Conservation (phyloP, 23 tunicate genomes). For the Ascidia mentula region DNA sequence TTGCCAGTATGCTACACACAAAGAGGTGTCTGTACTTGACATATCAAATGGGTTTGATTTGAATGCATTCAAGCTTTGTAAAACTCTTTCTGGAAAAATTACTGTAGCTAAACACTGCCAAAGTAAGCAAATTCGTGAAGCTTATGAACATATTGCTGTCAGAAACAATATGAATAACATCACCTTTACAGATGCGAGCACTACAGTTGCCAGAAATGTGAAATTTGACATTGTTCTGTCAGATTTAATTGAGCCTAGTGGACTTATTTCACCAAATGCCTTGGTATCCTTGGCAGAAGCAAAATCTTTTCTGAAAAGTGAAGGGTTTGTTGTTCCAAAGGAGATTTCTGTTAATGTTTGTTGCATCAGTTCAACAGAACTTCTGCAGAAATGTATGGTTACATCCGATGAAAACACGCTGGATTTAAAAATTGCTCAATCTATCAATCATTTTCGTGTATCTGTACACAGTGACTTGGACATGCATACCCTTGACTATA, state of each 20-base stretch:
- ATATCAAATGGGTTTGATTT: slow-evolving; percentile 50
- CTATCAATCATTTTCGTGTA: slow-evolving; percentile 50
- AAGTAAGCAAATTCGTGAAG: background rate
- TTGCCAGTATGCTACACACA: background rate
- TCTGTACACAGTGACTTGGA: slow-evolving; percentile 60
- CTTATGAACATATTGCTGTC: background rate
- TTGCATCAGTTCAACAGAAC: slow-evolving; percentile 43
- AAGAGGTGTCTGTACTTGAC: background rate
- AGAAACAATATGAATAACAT: background rate
- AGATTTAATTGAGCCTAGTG: slow-evolving; percentile 64
- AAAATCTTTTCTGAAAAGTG: slow-evolving; percentile 11
- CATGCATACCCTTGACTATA: slow-evolving; percentile 8
- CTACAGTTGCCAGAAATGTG: background rate
- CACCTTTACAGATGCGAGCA: background rate
- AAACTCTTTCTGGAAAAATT: background rate
- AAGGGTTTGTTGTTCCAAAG: slow-evolving; percentile 47
- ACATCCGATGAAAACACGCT: slow-evolving; percentile 49
- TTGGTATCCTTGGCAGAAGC: slow-evolving; percentile 20
- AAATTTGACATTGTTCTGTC: slow-evolving; percentile 39
- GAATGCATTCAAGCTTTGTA: slow-evolving; percentile 14
- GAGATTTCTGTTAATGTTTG: slow-evolving; percentile 31
- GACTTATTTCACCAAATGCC: slow-evolving; percentile 43
- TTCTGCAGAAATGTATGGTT: slow-evolving; percentile 59
- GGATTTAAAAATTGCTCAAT: slow-evolving; percentile 53
- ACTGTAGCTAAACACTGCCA: slow-evolving; percentile 42